phyloP scores from a whole-genome alignment of 2,797 vertebrate genomes.

The Philypnodon macrostomus region DNA sequence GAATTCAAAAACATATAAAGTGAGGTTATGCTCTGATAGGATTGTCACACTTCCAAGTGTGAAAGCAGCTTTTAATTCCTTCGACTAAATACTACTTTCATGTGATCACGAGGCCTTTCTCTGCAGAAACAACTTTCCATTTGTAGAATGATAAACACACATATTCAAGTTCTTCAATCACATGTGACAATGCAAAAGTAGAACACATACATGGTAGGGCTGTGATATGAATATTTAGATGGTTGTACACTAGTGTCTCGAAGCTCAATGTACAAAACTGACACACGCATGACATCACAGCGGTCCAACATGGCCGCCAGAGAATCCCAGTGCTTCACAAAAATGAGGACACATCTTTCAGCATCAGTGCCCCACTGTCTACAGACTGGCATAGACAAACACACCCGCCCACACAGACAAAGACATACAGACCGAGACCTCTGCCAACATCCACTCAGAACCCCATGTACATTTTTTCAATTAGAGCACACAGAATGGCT shows the following conservation, averaged over 20 bases:
- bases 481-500: constrained; percentile 49
- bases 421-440: constrained; percentile 44
- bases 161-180: constrained; percentile 13
- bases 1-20: constrained; percentile 20
- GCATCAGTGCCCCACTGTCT: constrained; percentile 71
- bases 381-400: constrained; percentile 51
- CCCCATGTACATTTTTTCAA: constrained; percentile 56
- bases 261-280: constrained; percentile 55
- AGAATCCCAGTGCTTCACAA: constrained; percentile 53
- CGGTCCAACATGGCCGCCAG: constrained; percentile 56
- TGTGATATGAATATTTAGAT: constrained; percentile 41
- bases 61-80: constrained; percentile 24
- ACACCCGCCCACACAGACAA: constrained; percentile 45
- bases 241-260: constrained; percentile 18
- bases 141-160: background rate
- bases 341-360: constrained; percentile 76
- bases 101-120: background rate
- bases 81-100: constrained; percentile 11
- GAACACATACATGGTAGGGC: constrained; percentile 26
- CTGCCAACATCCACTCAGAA: constrained; percentile 28
- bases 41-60: constrained; percentile 36
- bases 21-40: constrained; percentile 24
- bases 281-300: constrained; percentile 66
- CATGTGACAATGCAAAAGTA: constrained; percentile 31
- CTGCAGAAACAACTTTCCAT: constrained; percentile 3